A percentile compares a stretch with the other conserved stretches of the same genome.
Evolutionary conservation across 2,113 vertebrate genomes (phyloP).

Genomic region (Ginglymostoma cirratum): DNA sequence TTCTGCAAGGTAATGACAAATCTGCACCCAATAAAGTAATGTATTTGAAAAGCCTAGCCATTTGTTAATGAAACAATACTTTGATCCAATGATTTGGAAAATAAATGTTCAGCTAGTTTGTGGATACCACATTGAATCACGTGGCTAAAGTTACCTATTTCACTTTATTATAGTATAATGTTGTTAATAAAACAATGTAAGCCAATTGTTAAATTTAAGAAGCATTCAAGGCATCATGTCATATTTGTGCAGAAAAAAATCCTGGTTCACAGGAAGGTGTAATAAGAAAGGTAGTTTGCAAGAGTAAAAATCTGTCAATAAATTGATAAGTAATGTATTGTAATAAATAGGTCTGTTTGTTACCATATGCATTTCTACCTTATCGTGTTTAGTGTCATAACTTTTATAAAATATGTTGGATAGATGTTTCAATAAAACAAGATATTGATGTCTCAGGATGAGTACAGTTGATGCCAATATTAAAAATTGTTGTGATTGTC

Average conservation of each 20-base stretch:
- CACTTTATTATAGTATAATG: neutral
- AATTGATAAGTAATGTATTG: neutral
- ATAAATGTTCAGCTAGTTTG: neutral
- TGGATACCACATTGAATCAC: neutral
- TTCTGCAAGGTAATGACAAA: too few relatives aligned
- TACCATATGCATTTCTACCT: neutral
- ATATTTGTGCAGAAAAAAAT: neutral
- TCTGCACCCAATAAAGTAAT: too few relatives aligned
- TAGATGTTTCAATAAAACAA: neutral
- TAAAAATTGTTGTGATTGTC: neutral
- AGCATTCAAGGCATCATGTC: neutral
- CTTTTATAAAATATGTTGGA: neutral
- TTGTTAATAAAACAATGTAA: neutral
- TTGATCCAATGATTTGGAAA: neutral
- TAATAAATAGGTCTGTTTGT: neutral
- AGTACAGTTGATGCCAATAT: neutral
- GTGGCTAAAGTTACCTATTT: neutral
- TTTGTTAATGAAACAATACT: neutral
- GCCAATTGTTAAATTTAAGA: neutral
- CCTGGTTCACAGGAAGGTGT: neutral
- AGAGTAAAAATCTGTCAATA: neutral
- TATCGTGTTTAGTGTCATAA: neutral
- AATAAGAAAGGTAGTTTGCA: neutral
- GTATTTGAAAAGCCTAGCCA: too few relatives aligned
- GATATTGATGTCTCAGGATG: neutral